Evolutionary conservation across 1,140 invertebrate genomes (phyloP).

Genomic region (Trissolcus basalis): DNA sequence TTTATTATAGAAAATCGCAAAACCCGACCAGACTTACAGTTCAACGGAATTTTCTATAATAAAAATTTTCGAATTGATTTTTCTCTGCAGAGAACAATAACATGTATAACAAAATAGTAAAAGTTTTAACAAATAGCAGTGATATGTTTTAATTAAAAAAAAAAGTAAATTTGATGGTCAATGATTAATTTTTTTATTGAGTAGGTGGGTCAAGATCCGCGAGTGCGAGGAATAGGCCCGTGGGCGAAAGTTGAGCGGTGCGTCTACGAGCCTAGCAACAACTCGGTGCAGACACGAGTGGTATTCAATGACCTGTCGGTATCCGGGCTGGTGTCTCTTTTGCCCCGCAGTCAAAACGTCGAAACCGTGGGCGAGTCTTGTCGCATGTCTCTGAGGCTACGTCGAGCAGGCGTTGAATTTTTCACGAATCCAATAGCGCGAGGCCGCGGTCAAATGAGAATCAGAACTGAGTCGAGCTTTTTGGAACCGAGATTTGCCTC

Average conservation of each 20-base stretch:
- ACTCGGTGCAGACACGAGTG: constrained; percentile 84
- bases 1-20: too few relatives aligned
- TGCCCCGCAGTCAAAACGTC: constrained; percentile 73
- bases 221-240: constrained; percentile 35
- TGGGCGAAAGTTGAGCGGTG: constrained; percentile 82
- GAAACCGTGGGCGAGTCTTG: constrained; percentile 77
- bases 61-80: too few relatives aligned
- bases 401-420: constrained; percentile 86
- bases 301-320: constrained; percentile 87
- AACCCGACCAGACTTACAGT: too few relatives aligned
- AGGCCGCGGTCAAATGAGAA: constrained; percentile 81
- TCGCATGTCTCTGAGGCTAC: constrained; percentile 85
- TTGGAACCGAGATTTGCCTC: constrained; percentile 88
- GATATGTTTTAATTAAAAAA: too few relatives aligned
- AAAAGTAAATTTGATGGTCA: too few relatives aligned
- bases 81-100: too few relatives aligned
- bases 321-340: constrained; percentile 83
- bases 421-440: constrained; percentile 76
- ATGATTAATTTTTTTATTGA: too few relatives aligned
- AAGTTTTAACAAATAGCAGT: too few relatives aligned
- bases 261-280: constrained; percentile 82
- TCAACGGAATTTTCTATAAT: too few relatives aligned
- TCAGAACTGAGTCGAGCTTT: constrained; percentile 87
- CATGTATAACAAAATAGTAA: too few relatives aligned
- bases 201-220: constrained; percentile 56